Evolutionary conservation across 2,113 vertebrate species (phyloP), one percentile per base, ranked within the genome.

Genomic region (Artemisiospiza belli): DNA sequence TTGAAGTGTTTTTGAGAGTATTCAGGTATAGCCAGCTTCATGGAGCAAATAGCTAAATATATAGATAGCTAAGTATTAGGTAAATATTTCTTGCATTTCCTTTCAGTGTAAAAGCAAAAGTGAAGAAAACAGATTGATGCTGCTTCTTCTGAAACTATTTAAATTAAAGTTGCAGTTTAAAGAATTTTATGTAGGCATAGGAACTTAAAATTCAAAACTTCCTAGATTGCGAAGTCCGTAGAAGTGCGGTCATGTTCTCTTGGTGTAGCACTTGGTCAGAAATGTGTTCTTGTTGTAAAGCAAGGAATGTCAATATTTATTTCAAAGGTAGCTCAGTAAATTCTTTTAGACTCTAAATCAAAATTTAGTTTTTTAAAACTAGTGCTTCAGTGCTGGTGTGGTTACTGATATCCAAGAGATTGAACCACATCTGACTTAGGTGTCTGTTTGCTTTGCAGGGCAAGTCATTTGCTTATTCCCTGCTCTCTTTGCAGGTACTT

Each of bases 401-500:
- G 37, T 76, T 92, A 21, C 31, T 57, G 59, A 47, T 58, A 39
- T 2, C 37, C 31, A 37, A 9, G 83, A 64, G 15, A 54, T 22
- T 80, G 19, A 44, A 61, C 37, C 20, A 7, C 2, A 0, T 79
- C 16, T 55, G 41, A 35, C 43, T 79, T 24, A 14, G 4, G 14
- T 64, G 80, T 54, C 78, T 82, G 25, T 80, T 80, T 77, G 16
- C 55, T 80, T 74, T 78, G 20, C 52, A 44, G 37, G 76, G 37
- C 44, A 63, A 68, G 61, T n/a, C 10, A 9, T 83, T 83, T 92
- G 41, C 41, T 92, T 44, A 86, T 35, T 73, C 73, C 6, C 76
- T 55, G 82, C 52, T 92, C 33, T 75, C 39, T 91, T 96, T 94
- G 46, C 96, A 99, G 99, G 98, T 99, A 99, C 98, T 99, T 99